Evolutionary conservation across 2,888 invertebrate genomes (phyloP), one percentile per base, ranked within the genome.

Genomic region (Tenthredo notha): DNA sequence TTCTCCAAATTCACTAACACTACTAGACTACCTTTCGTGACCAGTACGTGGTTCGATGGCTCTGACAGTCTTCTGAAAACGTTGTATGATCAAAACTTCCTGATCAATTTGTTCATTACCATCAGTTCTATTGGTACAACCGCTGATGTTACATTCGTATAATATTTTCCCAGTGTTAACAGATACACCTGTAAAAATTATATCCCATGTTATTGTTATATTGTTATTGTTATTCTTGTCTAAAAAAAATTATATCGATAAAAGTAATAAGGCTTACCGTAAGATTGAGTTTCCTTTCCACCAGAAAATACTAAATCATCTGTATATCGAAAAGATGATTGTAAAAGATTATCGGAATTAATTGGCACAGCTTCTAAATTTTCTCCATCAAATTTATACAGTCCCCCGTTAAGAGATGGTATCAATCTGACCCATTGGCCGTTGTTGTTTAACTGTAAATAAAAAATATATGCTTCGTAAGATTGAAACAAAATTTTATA

Each of bases 371-470:
- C 96, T 93, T 98, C 98, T 77, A 99, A 96, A 86, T 96, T 96
- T 86, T 97, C 96, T 0, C 98, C 98, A 93, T 98, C 98, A 92
- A 98, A 97, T 93, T 98, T 97, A 94, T 98, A 99, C 78, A 99
- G 95, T 3, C 97, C 96, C 1, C 99, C 99, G 90, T 97, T 97
- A 12, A 99, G 94, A 0, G 99, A 98, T 1, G 99, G 99, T 90
- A 99, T 98, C 91, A 99, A 95, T 77, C 98, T 95, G 25, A 98
- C 96, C 95, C 96, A 97, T 92, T 98, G 97, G 1, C 98, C 98
- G 91, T 97, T 96, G 85, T 97, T 96, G 58, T 96, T 97, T 67
- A 98, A 93, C 97, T 97, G 91, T 74, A 94, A 92, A 87, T 89
- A 85, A 87, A 87, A 33, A 37, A 85, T 40, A 61, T 12, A n/a